Conservation (phyloP, 2,113 vertebrate genomes). For the Ondatra zibethicus region DNA sequence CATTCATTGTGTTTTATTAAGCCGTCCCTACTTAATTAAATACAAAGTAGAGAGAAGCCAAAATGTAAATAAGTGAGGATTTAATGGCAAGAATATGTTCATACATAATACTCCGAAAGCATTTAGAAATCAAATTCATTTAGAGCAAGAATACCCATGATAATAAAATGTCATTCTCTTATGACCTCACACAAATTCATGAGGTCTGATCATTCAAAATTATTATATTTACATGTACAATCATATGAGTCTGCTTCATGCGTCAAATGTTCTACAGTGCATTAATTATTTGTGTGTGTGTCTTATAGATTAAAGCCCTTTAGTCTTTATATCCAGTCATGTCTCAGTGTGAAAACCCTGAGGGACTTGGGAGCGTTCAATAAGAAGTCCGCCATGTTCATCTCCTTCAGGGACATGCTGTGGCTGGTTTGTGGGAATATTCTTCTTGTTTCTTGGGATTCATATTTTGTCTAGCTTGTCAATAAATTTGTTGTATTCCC, state of each 20-base stretch:
- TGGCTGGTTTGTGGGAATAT: not conserved
- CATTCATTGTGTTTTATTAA: constrained; percentile 16
- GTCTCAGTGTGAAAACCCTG: not conserved
- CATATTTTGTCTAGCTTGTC: not conserved
- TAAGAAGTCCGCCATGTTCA: not conserved
- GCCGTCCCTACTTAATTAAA: not conserved
- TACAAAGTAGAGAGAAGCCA: not conserved
- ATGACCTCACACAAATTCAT: not conserved
- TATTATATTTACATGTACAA: not conserved
- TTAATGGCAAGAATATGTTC: not conserved
- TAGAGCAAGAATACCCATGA: not conserved
- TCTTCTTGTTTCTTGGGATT: not conserved
- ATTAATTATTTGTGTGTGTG: not conserved
- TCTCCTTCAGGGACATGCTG: not conserved
- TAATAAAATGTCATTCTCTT: not conserved
- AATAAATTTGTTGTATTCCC: not conserved
- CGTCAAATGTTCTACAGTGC: not conserved
- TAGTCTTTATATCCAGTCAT: not conserved
- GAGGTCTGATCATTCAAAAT: constrained; percentile 4
- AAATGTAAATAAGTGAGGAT: not conserved
- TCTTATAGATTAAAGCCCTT: not conserved
- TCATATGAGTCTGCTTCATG: not conserved
- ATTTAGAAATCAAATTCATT: constrained; percentile 45
- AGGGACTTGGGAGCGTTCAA: not conserved
- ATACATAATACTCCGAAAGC: not conserved